Percentiles rank a stretch among this genome's conserved stretches.
Evolutionary conservation across 2,888 invertebrate genomes (phyloP).

Genomic region (Lepidocyrtinus sp.): DNA sequence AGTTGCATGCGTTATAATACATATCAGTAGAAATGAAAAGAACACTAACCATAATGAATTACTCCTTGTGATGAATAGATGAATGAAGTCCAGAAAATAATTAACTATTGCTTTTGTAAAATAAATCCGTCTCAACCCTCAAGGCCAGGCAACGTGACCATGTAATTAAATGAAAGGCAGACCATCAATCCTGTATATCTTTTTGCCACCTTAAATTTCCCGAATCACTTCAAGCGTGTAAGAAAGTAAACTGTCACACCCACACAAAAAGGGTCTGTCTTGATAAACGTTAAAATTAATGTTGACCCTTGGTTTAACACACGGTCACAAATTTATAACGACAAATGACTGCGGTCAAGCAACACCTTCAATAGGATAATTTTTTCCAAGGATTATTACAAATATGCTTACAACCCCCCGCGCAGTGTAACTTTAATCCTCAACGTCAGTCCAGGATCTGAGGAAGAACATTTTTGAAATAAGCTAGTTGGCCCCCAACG

Average conservation of each 20-base stretch:
- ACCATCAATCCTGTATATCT: background rate
- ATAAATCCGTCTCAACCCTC: background rate
- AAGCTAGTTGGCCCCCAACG: background rate
- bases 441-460: conserved; percentile 45
- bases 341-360: background rate
- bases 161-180: conserved; percentile 14
- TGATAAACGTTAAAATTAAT: background rate
- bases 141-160: background rate
- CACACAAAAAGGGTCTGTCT: too few relatives aligned
- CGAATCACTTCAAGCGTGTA: too few relatives aligned
- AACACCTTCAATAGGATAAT: background rate
- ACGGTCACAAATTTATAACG: background rate
- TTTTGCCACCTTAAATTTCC: too few relatives aligned
- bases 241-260: too few relatives aligned
- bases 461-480: conserved; percentile 12
- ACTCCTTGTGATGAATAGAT: conserved; percentile 1
- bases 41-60: conserved; percentile 31
- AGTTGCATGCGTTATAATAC: conserved; percentile 5
- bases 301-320: background rate
- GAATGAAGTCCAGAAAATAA: conserved; percentile 7
- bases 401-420: background rate
- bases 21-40: conserved; percentile 5
- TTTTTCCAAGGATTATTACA: background rate
- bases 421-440: conserved; percentile 30
- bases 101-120: conserved; percentile 7